Base-by-base conservation (phyloP, 2,113 vertebrate species). In the Vidua chalybeata region DNA sequence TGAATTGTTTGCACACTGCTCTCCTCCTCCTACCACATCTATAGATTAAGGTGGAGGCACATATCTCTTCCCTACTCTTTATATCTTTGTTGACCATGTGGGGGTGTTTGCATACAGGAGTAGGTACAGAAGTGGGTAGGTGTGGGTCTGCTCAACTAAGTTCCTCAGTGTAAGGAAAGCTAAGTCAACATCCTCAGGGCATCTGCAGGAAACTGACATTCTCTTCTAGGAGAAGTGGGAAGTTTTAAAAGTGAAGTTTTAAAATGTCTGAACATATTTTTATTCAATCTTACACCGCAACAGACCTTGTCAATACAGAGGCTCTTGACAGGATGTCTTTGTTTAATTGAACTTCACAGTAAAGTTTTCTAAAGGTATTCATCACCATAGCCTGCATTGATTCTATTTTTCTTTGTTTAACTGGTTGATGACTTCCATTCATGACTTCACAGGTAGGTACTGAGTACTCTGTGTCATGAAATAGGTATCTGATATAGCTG, bases 321-420 rank as follows among this genome's bases (percentile, higher is more conserved):
- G n/a, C 88, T 69, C 35, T 59, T 2, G 5, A 48, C 77, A 75
- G 75, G 24, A 89, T 16, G 43, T 71, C 22, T 86, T 91, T 87
- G 82, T 39, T 66, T 86, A 94, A 94, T 45, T 89, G 30, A 21
- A 95, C 76, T 84, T 87, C 37, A 73, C 22, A 46, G 49, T 74
- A 67, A 89, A 73, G 27, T 92, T 82, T 97, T 73, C 23, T 69
- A 54, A 71, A 72, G 49, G 5, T n/a, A 71, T 85, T 75, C 33
- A 41, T 84, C 71, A 22, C 63, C 66, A 87, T 94, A 92, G n/a
- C 76, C 13, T 63, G 24, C 43, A 90, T 26, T 45, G 92, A n/a
- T 89, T 96, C 97, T 93, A n/a, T 51, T 96, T 87, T 80, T 30
- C 55, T 51, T 75, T 73, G 18, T 54, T 93, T 81, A 84, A 22